A percentile compares a stretch with the other conserved stretches of the same genome.
phyloP scores from a whole-genome alignment of 2,113 vertebrate species.

The Leptosomus discolor region DNA sequence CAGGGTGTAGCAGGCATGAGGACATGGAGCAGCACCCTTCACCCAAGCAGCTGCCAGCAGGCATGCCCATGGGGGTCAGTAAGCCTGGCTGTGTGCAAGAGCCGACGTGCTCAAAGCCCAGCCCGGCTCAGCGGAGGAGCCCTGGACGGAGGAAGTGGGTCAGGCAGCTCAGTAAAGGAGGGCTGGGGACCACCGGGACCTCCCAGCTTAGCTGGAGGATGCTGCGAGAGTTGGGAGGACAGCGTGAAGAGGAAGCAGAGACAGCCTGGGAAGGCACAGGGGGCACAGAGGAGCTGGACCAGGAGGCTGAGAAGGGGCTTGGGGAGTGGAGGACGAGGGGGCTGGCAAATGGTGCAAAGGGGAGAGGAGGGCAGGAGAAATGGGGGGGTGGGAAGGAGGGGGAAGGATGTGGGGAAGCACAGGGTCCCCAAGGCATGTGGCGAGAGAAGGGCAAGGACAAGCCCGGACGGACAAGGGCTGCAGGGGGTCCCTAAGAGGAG shows the following conservation, averaged over 20 bases:
- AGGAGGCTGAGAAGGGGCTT: background rate
- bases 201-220: fast-evolving
- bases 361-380: background rate
- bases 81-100: too few relatives aligned
- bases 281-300: background rate
- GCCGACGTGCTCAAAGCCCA: background rate
- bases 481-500: too few relatives aligned
- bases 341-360: fast-evolving
- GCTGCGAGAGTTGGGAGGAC: background rate
- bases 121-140: fast-evolving
- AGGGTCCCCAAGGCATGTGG: fast-evolving
- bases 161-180: background rate
- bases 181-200: fast-evolving
- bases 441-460: background rate
- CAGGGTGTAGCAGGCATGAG: background rate
- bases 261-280: background rate
- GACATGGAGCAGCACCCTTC: background rate
- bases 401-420: background rate
- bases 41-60: background rate
- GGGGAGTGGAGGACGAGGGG: background rate
- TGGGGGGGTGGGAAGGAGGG: too few relatives aligned
- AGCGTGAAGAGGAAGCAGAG: background rate
- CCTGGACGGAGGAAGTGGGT: fast-evolving
- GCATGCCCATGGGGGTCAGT: background rate
- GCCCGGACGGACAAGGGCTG: background rate